phyloP scores from a whole-genome alignment of 2,888 invertebrate genomes.

The Thera britannica region DNA sequence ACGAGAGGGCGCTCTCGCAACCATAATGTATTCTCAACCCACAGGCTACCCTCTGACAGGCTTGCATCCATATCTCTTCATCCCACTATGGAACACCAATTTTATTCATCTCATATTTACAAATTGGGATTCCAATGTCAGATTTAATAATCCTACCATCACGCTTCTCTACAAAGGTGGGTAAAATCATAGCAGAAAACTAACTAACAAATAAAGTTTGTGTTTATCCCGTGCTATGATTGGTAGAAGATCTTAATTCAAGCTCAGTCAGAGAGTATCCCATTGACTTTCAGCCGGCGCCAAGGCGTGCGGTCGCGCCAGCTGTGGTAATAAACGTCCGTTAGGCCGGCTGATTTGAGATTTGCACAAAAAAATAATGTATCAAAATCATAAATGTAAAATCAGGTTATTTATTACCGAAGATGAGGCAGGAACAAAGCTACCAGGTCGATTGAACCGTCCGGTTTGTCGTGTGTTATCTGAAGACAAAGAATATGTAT shows the following conservation, averaged over 20 bases:
- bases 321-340: slow-evolving; percentile 66
- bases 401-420: slow-evolving; percentile 15
- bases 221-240: slow-evolving; percentile 54
- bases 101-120: background rate
- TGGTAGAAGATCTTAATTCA: slow-evolving; percentile 49
- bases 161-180: slow-evolving; percentile 56
- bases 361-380: background rate
- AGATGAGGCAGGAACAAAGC: slow-evolving; percentile 51
- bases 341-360: slow-evolving; percentile 28
- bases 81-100: slow-evolving; percentile 34
- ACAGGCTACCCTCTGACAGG: slow-evolving; percentile 68
- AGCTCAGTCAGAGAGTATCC: slow-evolving; percentile 69
- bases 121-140: slow-evolving; percentile 34
- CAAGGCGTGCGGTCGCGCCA: slow-evolving; percentile 59
- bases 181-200: slow-evolving; percentile 55
- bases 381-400: background rate
- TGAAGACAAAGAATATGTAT: slow-evolving; percentile 18
- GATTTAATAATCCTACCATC: slow-evolving; percentile 34
- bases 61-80: slow-evolving; percentile 48
- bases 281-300: slow-evolving; percentile 67
- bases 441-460: slow-evolving; percentile 57
- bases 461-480: slow-evolving; percentile 61
- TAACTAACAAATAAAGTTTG: slow-evolving; percentile 39
- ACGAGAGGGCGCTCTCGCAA: slow-evolving; percentile 63
- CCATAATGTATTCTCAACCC: slow-evolving; percentile 75